Base-by-base conservation (phyloP, 2,888 invertebrate genomes). In the Xestia sexstrigata region DNA sequence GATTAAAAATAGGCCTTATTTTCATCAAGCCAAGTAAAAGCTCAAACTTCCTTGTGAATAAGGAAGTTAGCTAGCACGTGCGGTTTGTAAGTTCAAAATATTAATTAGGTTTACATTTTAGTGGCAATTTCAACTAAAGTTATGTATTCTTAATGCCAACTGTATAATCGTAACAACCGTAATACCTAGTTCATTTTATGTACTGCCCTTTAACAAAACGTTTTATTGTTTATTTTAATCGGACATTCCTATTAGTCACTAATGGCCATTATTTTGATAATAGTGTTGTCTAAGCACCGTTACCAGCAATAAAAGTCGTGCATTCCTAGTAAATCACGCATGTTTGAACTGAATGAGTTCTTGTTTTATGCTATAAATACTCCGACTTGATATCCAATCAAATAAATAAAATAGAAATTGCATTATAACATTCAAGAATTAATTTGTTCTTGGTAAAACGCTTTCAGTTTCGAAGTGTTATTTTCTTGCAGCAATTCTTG, bases 231-330 rank as follows among this genome's bases (percentile, higher is more conserved):
- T 75, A 82, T 80, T 78, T 78, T 79, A 77, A 80, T 78, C 70
- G 70, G 39, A 66, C 65, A 72, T 74, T 70, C 72, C 79, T 70
- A 72, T 77, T 62, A 69, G 26, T 77, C 60, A 65, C 63, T 80
- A 83, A 80, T 88, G 83, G 75, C 55, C 20, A 74, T 65, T 76
- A 78, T 86, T 82, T 79, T 76, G 73, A 80, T 77, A 78, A 82
- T 78, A 80, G 70, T 70, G 60, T 67, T 71, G 82, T 78, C 71
- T 75, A 63, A 73, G 68, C 45, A 74, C 79, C 76, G 78, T 78
- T 82, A 78, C 42, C 45, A 45, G 42, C 70, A 77, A 87, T 74
- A 76, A 82, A 77, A 69, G 72, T 83, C 65, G 65, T 76, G 42
- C 69, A 69, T 20, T 30, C 39, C 42, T 52, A 68, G 62, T 83